Base-by-base conservation (phyloP, 2,888 invertebrate genomes). In the Eupithecia subfuscata region DNA sequence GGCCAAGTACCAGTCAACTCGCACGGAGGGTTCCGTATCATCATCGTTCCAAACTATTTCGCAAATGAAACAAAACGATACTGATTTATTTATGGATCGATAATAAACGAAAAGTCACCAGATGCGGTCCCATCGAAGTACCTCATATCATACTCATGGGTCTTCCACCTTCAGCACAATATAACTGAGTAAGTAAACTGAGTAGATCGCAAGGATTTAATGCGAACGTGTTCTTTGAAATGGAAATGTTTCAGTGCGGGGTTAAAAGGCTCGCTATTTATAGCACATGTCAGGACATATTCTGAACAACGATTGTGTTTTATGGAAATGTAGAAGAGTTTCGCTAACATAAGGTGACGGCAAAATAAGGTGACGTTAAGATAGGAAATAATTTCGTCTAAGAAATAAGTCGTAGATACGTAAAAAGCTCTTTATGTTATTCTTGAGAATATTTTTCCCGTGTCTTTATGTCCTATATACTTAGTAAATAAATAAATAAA, bases 201-300 rank as follows among this genome's bases (percentile, higher is more conserved):
- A 30, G 11, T 22, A 56, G 64, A 34, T 8, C 34, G 30, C 64
- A 30, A 64, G 64, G 34, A 34, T 64, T 34, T 37, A 64, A 43
- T 25, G 16, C 34, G 34, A 30, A 64, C 16, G 34, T 30, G 64
- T 30, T 64, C 64, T 64, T 64, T 64, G 64, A 64, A 64, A 64
- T 64, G 64, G 16, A 64, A 64, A 34, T 64, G 68, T 9, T 43
- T 68, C 43, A 68, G 68, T 12, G 64, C 64, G 34, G 34, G 16
- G 18, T 64, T 34, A 64, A 64, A 64, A 64, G 64, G 60, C 34
- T 37, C 34, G 34, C 34, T 64, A 64, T 64, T 64, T 64, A 64
- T 34, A 34, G 34, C 64, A 60, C 25, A 64, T 34, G 34, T 18
- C 64, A 34, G 8, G 16, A 64, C 9, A 18, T 34, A 64, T 60